Conservation (phyloP, 2,888 invertebrate species). For the Synanthedon vespiformis region DNA sequence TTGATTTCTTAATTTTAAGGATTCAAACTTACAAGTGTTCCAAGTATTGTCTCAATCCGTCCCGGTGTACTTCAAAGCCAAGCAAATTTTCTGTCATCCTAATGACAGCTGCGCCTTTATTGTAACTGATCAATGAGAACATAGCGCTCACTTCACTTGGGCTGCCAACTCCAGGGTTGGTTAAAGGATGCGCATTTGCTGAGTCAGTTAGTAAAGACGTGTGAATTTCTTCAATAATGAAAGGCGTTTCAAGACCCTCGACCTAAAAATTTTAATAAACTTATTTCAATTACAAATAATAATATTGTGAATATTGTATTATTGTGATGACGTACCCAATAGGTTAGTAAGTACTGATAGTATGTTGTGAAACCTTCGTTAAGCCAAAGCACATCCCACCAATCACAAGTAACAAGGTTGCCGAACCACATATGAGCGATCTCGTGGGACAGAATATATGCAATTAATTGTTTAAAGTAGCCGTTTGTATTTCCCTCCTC, state of each 20-base stretch:
- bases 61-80: slow-evolving; percentile 59
- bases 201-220: slow-evolving; percentile 72
- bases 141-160: slow-evolving; percentile 70
- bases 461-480: slow-evolving; percentile 62
- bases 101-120: slow-evolving; percentile 75
- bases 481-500: slow-evolving; percentile 43
- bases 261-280: slow-evolving; percentile 56
- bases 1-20: no score
- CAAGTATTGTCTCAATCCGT: slow-evolving; percentile 70
- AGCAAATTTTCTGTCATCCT: slow-evolving; percentile 77
- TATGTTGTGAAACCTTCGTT: slow-evolving; percentile 79
- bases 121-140: slow-evolving; percentile 77
- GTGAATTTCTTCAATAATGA: slow-evolving; percentile 78
- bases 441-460: slow-evolving; percentile 75
- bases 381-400: slow-evolving; percentile 76
- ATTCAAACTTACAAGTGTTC: slow-evolving; percentile 41
- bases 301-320: no score
- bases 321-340: slow-evolving; percentile 43
- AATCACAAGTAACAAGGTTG: slow-evolving; percentile 72
- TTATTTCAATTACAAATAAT: no score
- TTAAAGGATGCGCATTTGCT: slow-evolving; percentile 71
- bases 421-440: slow-evolving; percentile 83
- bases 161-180: slow-evolving; percentile 62
- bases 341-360: slow-evolving; percentile 77
- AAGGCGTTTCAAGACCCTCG: slow-evolving; percentile 75